Percentiles rank a stretch among this genome's conserved stretches.
Evolutionary conservation across 2,888 invertebrate species (phyloP).

Genomic region (Synergus itoensis): DNA sequence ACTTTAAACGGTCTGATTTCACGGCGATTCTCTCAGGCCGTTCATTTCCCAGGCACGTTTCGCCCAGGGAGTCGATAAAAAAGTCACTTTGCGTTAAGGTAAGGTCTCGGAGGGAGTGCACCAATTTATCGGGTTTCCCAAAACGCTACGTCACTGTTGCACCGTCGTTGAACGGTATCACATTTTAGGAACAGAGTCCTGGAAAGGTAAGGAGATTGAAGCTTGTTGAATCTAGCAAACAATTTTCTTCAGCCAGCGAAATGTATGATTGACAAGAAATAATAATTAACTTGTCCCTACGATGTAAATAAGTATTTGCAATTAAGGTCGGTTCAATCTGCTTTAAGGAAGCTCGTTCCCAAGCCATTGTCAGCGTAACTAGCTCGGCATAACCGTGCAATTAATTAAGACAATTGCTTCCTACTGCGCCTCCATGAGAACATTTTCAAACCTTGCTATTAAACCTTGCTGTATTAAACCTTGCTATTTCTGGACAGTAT

Average conservation of each 20-base stretch:
- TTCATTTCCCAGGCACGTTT: conserved; percentile 62
- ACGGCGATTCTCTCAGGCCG: conserved; percentile 59
- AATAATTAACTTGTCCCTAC: background rate
- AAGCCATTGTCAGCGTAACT: conserved; percentile 36
- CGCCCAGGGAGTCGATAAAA: conserved; percentile 48
- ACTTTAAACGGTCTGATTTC: conserved; percentile 52
- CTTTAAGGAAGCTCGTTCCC: conserved; percentile 25
- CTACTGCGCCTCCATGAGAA: conserved; percentile 34
- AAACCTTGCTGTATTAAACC: background rate
- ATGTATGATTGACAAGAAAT: background rate
- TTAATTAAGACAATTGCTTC: conserved; percentile 38
- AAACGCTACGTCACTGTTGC: conserved; percentile 56
- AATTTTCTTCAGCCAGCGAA: background rate
- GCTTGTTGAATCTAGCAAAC: background rate
- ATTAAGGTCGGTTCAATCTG: conserved; percentile 40
- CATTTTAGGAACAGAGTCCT: conserved; percentile 1
- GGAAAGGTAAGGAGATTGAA: background rate
- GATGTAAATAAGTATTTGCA: conserved; percentile 23
- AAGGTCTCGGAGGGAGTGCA: conserved; percentile 58
- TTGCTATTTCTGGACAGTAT: background rate
- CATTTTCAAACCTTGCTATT: background rate
- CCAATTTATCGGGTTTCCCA: conserved; percentile 61
- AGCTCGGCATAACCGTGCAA: conserved; percentile 35
- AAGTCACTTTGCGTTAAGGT: conserved; percentile 52
- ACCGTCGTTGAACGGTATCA: conserved; percentile 10